Conservation (phyloP, 1,140 invertebrate genomes). For the Penaeus vannamei region DNA sequence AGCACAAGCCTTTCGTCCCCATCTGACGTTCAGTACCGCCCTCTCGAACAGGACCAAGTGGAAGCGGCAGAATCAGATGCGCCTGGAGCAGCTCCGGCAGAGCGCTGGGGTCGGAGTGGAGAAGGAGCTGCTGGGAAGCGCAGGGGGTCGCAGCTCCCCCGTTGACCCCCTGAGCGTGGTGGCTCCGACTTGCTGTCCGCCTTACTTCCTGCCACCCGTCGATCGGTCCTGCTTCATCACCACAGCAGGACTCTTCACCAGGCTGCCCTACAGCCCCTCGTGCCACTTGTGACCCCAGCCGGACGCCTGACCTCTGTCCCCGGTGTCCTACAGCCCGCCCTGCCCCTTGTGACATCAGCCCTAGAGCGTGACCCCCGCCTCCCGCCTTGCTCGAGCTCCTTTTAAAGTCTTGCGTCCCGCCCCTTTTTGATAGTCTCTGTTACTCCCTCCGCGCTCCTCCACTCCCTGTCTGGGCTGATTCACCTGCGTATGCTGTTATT, state of each 20-base stretch:
- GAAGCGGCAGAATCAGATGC: constrained; percentile 92
- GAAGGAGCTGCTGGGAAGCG: constrained; percentile 65
- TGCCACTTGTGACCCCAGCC: constrained; percentile 66
- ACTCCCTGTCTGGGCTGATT: too few relatives aligned
- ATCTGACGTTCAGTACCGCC: background rate
- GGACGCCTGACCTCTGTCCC: constrained; percentile 50
- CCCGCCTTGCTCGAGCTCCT: background rate
- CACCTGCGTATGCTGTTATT: too few relatives aligned
- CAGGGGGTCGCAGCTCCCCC: constrained; percentile 62
- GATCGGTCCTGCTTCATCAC: constrained; percentile 67
- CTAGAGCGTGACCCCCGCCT: background rate
- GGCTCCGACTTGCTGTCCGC: constrained; percentile 63
- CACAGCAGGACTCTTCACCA: constrained; percentile 67
- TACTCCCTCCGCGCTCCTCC: too few relatives aligned
- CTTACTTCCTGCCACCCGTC: constrained; percentile 63
- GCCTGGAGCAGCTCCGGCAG: constrained; percentile 87
- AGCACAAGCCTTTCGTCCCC: background rate
- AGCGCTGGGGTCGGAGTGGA: constrained; percentile 74
- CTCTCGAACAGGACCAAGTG: constrained; percentile 86
- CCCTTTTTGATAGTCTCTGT: too few relatives aligned
- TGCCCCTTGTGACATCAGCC: constrained; percentile 44
- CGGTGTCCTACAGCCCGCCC: constrained; percentile 24
- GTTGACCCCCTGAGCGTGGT: constrained; percentile 34
- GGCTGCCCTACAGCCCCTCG: constrained; percentile 63
- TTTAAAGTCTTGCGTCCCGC: background rate